A percentile compares a stretch with the other conserved stretches of the same genome.
Evolutionary conservation across 53 echinoderm and acorn worm species (phyloP).

Genomic region (Holothuria scabra): DNA sequence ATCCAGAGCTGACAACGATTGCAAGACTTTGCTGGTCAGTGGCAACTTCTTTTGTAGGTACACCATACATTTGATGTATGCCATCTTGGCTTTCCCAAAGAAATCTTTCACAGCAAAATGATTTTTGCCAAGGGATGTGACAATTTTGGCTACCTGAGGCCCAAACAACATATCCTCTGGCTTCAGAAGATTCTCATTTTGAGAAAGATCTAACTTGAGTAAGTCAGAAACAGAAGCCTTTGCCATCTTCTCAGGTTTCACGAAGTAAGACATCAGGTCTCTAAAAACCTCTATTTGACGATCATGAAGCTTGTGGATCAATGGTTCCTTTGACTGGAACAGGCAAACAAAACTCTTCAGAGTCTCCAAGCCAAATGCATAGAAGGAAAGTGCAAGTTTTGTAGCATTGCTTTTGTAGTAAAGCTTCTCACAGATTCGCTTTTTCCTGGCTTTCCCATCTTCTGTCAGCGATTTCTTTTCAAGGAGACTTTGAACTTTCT

Average conservation of each 20-base stretch:
- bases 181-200: slow-evolving; percentile 15
- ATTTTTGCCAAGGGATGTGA: background rate
- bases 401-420: slow-evolving; percentile 7
- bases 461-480: slow-evolving; percentile 21
- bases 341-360: slow-evolving; percentile 32
- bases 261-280: slow-evolving; percentile 38
- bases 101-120: background rate
- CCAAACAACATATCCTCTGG: slow-evolving; percentile 40
- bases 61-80: slow-evolving; percentile 4
- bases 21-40: slow-evolving; percentile 16
- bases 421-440: slow-evolving; percentile 25
- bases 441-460: slow-evolving; percentile 38
- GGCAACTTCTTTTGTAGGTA: slow-evolving; percentile 61
- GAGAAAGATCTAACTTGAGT: background rate
- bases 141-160: background rate
- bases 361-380: slow-evolving; percentile 1
- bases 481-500: background rate
- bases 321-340: slow-evolving; percentile 21
- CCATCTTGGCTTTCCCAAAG: background rate
- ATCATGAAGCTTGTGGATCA: slow-evolving; percentile 37
- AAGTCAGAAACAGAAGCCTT: background rate
- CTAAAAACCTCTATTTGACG: slow-evolving; percentile 33
- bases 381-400: slow-evolving; percentile 11
- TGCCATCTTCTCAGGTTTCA: slow-evolving; percentile 39
- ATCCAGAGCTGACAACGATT: slow-evolving; percentile 7